These are phyloP conservation scores for Felis catus DNA, from an alignment of 2,113 vertebrate species.

Conservation along the genomic window F.catus_Fca126_mat1.0 CM031413.1:33176501-33177000, in stretches of 20 bases:
- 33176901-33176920: neutral
- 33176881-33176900: neutral
- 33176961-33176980: neutral
- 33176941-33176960: neutral
- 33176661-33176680: neutral
- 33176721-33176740: neutral
- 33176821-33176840: neutral
- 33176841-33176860: neutral
- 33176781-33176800: neutral
- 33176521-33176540: neutral
- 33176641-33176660: neutral
- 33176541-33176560: neutral
- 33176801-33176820: neutral
- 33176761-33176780: neutral
- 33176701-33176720: neutral
- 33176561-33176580: rapidly evolving
- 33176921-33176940: neutral
- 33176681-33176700: too few species aligned
- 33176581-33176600: rapidly evolving
- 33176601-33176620: neutral
- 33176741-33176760: neutral
- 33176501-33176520: neutral
- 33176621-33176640: neutral
- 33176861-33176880: rapidly evolving
- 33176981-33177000: neutral